A percentile compares a stretch with the other conserved stretches of the same genome.
Conservation (phyloP, 2,888 invertebrate species). For the Halocaridina rubra region DNA sequence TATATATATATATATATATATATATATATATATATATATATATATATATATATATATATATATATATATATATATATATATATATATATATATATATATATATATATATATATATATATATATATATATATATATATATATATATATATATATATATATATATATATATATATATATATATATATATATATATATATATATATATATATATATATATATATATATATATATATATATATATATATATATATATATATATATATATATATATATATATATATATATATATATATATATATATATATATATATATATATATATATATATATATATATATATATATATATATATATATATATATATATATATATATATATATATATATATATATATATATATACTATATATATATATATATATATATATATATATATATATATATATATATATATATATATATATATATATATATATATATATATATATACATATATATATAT, state of each 20-base stretch:
- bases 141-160: too few relatives aligned
- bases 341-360: not conserved
- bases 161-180: not conserved
- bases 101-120: too few relatives aligned
- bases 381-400: not conserved
- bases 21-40: too few relatives aligned
- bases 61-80: too few relatives aligned
- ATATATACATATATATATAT: conserved; percentile 8
- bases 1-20: too few relatives aligned
- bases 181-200: not conserved
- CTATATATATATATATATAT: conserved; percentile 8
- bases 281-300: not conserved
- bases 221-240: not conserved
- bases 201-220: not conserved
- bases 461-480: conserved; percentile 8
- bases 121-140: too few relatives aligned
- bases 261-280: not conserved
- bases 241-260: not conserved
- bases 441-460: conserved; percentile 8
- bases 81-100: too few relatives aligned
- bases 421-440: conserved; percentile 8
- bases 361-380: conserved; percentile 1
- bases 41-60: too few relatives aligned
- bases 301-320: not conserved
- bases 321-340: not conserved